phyloP scores from a whole-genome alignment of 2,113 vertebrate species.

The Rattus norvegicus region DNA sequence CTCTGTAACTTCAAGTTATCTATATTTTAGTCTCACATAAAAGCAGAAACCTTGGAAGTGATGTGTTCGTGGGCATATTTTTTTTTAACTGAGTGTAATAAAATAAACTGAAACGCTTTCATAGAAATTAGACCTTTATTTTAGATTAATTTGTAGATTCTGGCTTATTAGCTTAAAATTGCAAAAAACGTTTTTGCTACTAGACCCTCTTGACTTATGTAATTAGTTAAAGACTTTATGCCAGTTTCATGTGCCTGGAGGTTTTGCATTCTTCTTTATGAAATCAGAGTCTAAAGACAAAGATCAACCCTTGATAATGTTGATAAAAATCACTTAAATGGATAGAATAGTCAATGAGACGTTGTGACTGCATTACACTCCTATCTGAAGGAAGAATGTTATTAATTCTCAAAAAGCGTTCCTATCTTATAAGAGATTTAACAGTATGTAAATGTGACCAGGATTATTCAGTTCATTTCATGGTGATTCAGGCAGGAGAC shows the following conservation, averaged over 20 bases:
- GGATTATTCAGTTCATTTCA: slow-evolving; percentile 31
- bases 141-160: slow-evolving; percentile 60
- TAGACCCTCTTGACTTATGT: not conserved
- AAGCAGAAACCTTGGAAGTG: slow-evolving; percentile 12
- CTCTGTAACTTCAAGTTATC: slow-evolving; percentile 9
- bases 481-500: not conserved
- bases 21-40: not conserved
- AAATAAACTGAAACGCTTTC: slow-evolving; percentile 45
- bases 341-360: slow-evolving; percentile 11
- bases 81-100: not conserved
- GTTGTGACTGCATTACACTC: not conserved
- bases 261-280: slow-evolving; percentile 61
- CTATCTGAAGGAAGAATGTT: not conserved
- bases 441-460: slow-evolving; percentile 41
- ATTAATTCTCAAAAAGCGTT: not conserved
- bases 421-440: slow-evolving; percentile 43
- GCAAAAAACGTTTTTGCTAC: slow-evolving; percentile 2
- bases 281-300: slow-evolving; percentile 73
- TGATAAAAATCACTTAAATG: slow-evolving; percentile 56
- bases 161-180: slow-evolving; percentile 15
- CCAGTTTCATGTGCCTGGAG: slow-evolving; percentile 8
- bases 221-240: slow-evolving; percentile 21
- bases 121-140: slow-evolving; percentile 42
- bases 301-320: slow-evolving; percentile 40
- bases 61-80: not conserved